Conservation (phyloP, 2,888 invertebrate species). For the Drosophila prolongata region DNA sequence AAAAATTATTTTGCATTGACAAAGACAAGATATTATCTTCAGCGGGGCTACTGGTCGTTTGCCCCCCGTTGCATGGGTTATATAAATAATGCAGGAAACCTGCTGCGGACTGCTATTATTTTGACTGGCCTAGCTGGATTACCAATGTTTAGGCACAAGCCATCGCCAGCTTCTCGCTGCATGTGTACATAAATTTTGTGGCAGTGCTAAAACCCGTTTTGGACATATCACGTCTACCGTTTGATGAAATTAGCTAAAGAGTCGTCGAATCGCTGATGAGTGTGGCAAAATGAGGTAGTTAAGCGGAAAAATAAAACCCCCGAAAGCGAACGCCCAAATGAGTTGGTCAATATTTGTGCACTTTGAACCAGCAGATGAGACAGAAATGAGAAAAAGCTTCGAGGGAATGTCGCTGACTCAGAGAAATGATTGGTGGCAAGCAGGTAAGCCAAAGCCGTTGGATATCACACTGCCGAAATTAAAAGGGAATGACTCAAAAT, state of each 20-base stretch:
- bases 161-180: constrained; percentile 19
- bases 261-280: constrained; percentile 31
- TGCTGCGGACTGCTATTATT: constrained; percentile 30
- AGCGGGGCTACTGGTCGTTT: constrained; percentile 17
- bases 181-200: constrained; percentile 2
- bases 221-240: constrained; percentile 6
- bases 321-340: constrained; percentile 30
- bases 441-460: constrained; percentile 48
- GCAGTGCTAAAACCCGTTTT: constrained; percentile 43
- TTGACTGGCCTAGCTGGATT: constrained; percentile 32
- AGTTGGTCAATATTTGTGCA: constrained; percentile 62
- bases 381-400: not conserved
- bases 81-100: constrained; percentile 28
- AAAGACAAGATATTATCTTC: constrained; percentile 23
- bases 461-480: constrained; percentile 13
- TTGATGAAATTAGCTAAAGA: constrained; percentile 41
- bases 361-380: constrained; percentile 50
- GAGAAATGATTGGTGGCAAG: constrained; percentile 23
- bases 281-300: constrained; percentile 31
- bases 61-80: constrained; percentile 24
- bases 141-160: not conserved
- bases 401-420: constrained; percentile 55
- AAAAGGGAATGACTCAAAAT: not conserved
- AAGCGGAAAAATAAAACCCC: constrained; percentile 39
- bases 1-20: not conserved